These are phyloP conservation scores for Eupithecia subfuscata DNA, from an alignment of 2,888 invertebrate genomes.

Conservation along the genomic window DNA sequence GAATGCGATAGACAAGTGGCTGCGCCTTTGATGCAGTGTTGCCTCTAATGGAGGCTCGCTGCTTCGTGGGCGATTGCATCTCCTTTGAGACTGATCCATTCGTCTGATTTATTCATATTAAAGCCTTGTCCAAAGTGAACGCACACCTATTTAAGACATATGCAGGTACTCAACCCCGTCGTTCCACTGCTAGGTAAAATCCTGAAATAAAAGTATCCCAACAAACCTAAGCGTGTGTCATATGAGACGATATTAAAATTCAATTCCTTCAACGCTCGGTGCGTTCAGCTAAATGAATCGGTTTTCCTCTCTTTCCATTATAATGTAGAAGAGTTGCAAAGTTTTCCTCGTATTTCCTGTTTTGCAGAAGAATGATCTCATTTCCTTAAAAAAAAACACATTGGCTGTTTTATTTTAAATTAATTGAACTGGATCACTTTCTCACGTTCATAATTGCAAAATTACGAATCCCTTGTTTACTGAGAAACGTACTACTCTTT, in stretches of 20 bases:
- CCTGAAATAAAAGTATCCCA: background rate
- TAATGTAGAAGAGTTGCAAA: background rate
- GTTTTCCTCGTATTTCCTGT: background rate
- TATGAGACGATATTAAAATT: background rate
- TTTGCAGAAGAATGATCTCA: background rate
- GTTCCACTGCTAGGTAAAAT: background rate
- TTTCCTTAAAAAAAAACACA: background rate
- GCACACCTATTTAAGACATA: background rate
- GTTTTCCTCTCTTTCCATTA: background rate
- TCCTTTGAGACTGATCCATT: background rate
- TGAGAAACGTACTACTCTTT: slow-evolving; percentile 55
- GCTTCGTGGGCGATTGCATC: background rate
- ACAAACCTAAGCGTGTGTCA: background rate
- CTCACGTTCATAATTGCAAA: slow-evolving; percentile 59
- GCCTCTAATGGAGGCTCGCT: slow-evolving; percentile 11
- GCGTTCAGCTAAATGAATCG: background rate
- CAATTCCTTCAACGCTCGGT: background rate
- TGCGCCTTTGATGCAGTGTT: slow-evolving; percentile 33
- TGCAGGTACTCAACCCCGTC: background rate
- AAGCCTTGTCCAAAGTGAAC: background rate
- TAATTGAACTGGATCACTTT: slow-evolving; percentile 51
- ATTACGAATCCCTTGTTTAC: slow-evolving; percentile 55
- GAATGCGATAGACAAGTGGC: slow-evolving; percentile 22
- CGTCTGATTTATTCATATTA: background rate
- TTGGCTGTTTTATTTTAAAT: slow-evolving; percentile 2